Conservation (phyloP, 2,888 invertebrate genomes). For the Cataglyphis rosenhaueri region DNA sequence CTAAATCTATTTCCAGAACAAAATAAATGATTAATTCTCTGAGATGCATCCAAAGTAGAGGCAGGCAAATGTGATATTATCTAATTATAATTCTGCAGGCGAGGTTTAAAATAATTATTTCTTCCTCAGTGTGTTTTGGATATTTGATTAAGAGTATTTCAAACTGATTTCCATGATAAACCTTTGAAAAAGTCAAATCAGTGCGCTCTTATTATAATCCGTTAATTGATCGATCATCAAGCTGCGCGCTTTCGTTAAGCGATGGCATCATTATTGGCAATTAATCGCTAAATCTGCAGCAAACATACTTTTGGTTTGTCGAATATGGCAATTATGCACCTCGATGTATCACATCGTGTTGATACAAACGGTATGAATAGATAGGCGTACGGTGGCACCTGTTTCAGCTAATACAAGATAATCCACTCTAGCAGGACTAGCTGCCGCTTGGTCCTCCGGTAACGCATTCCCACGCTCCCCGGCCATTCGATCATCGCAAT, state of each 20-base stretch:
- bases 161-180: background rate
- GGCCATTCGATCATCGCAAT: constrained; percentile 44
- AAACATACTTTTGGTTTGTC: constrained; percentile 23
- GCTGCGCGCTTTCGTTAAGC: background rate
- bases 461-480: background rate
- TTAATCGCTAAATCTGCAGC: constrained; percentile 6
- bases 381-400: constrained; percentile 29
- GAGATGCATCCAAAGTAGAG: background rate
- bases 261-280: background rate
- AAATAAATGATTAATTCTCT: constrained; percentile 29
- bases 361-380: constrained; percentile 7
- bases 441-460: constrained; percentile 10
- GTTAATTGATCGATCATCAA: background rate
- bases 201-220: background rate
- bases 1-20: background rate
- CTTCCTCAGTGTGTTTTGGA: background rate
- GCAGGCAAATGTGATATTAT: background rate
- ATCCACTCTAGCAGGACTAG: constrained; percentile 34
- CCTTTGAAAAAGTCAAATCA: background rate
- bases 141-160: background rate
- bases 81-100: background rate
- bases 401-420: constrained; percentile 44
- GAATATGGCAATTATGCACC: constrained; percentile 24
- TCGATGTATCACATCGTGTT: background rate
- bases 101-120: constrained; percentile 8